Conservation (phyloP, 2,113 vertebrate species). For the Romanogobio albipinnatus region DNA sequence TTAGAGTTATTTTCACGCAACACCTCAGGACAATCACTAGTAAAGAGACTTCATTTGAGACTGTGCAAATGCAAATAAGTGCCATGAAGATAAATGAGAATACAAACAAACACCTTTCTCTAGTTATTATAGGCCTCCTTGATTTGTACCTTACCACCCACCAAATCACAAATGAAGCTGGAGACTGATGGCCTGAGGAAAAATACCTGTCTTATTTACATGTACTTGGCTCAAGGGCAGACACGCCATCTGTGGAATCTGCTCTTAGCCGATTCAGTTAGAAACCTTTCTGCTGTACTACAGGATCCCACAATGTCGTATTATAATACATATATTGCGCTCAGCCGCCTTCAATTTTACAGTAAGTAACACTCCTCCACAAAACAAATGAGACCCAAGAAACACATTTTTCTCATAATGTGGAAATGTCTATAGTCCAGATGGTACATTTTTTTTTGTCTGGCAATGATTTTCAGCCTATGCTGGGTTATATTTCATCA, state of each 20-base stretch:
- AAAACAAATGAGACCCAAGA: constrained; percentile 32
- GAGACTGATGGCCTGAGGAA: background rate
- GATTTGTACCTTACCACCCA: background rate
- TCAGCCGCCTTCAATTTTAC: constrained; percentile 1
- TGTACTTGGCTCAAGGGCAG: constrained; percentile 41
- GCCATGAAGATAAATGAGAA: background rate
- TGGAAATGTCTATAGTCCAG: constrained; percentile 24
- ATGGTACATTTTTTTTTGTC: background rate
- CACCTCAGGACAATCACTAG: background rate
- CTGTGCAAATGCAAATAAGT: background rate
- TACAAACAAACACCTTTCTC: background rate
- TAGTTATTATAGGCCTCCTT: background rate
- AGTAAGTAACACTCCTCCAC: background rate
- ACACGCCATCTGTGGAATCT: constrained; percentile 15
- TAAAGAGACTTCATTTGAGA: background rate
- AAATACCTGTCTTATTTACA: constrained; percentile 33
- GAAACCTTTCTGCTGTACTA: background rate
- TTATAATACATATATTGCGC: constrained; percentile 20
- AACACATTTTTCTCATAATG: constrained; percentile 21
- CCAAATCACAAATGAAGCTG: constrained; percentile 13
- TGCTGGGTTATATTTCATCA: background rate
- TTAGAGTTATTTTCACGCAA: background rate
- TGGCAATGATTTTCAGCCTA: background rate
- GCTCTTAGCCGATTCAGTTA: background rate
- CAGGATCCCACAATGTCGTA: background rate